These are phyloP conservation scores for Copidosoma aretas DNA, from an alignment of 2,888 invertebrate genomes.

Conservation along the genomic window DNA sequence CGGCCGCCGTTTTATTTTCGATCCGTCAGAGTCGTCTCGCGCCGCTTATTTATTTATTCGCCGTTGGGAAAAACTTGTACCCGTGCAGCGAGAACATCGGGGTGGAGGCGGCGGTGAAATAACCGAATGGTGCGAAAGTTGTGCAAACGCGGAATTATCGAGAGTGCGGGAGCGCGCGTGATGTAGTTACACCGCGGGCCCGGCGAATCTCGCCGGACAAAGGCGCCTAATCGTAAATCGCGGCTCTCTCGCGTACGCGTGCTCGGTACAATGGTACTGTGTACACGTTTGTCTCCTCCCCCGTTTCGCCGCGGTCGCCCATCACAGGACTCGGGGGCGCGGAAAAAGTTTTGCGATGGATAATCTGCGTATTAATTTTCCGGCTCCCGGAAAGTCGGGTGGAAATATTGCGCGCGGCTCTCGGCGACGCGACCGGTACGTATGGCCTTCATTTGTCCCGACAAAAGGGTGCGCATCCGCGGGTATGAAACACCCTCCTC, in stretches of 20 bases:
- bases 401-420: slow-evolving; percentile 11
- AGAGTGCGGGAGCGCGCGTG: neutral
- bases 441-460: slow-evolving; percentile 37
- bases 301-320: neutral
- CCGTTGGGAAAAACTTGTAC: no score
- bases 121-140: no score
- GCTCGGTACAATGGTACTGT: no score
- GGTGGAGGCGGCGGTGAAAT: no score
- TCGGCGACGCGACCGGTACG: neutral
- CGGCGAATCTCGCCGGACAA: slow-evolving; percentile 11
- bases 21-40: neutral
- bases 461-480: slow-evolving; percentile 9
- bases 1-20: neutral
- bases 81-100: no score
- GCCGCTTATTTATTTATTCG: no score
- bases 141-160: no score
- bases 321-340: neutral
- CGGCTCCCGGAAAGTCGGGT: slow-evolving; percentile 22
- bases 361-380: slow-evolving; percentile 39
- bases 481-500: slow-evolving; percentile 40
- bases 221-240: neutral
- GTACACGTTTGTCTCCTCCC: neutral
- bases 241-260: no score
- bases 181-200: neutral
- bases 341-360: slow-evolving; percentile 29